phyloP scores from a whole-genome alignment of 1,140 invertebrate species.

The Paralvinella palmiformis region DNA sequence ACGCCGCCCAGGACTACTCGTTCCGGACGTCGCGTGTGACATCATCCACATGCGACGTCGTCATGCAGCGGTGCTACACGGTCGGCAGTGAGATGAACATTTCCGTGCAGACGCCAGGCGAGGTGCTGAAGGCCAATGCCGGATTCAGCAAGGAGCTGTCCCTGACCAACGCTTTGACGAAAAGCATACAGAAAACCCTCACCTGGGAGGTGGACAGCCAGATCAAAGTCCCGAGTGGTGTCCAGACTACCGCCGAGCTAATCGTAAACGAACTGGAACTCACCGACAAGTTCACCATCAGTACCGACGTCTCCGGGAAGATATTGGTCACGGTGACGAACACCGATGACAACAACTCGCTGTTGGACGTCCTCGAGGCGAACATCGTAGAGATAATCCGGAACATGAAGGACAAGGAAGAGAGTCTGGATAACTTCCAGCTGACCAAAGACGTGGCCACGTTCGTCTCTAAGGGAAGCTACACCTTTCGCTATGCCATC shows the following conservation, averaged over 20 bases:
- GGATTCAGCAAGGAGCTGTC: slow-evolving; percentile 53
- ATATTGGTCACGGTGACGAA: slow-evolving; percentile 47
- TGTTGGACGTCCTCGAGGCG: slow-evolving; percentile 38
- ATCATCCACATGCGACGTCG: slow-evolving; percentile 44
- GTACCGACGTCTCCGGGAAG: slow-evolving; percentile 42
- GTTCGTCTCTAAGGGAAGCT: too few relatives aligned
- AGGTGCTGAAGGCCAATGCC: slow-evolving; percentile 51
- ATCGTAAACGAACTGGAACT: slow-evolving; percentile 52
- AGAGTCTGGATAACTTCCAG: too few relatives aligned
- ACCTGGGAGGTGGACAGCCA: slow-evolving; percentile 53
- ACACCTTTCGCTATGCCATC: too few relatives aligned
- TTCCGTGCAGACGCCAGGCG: slow-evolving; percentile 52
- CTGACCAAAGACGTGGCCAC: too few relatives aligned
- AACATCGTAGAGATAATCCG: slow-evolving; percentile 43
- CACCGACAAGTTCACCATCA: slow-evolving; percentile 42
- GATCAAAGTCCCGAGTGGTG: slow-evolving; percentile 39
- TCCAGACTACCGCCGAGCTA: slow-evolving; percentile 48
- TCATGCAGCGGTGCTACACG: slow-evolving; percentile 49
- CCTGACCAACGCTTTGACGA: slow-evolving; percentile 49
- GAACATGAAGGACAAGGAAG: too few relatives aligned
- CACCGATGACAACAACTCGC: slow-evolving; percentile 46
- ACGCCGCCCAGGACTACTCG: slow-evolving; percentile 51
- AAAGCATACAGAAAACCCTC: slow-evolving; percentile 46
- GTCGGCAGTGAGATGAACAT: slow-evolving; percentile 51
- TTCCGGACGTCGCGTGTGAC: slow-evolving; percentile 53